Evolutionary conservation across 2,888 invertebrate genomes (phyloP).

Genomic region (Abrostola tripartita): DNA sequence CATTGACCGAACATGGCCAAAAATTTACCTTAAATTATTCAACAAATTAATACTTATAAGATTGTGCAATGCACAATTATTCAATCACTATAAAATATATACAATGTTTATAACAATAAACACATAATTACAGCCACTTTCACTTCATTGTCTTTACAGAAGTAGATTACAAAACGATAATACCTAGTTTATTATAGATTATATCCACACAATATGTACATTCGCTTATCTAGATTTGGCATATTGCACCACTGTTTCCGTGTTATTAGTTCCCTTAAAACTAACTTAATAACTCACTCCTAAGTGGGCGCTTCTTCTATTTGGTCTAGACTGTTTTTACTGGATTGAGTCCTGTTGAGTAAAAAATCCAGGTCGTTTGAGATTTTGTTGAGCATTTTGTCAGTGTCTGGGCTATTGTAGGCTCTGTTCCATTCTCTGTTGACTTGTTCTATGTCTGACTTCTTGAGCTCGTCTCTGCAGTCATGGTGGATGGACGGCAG

Average conservation of each 20-base stretch:
- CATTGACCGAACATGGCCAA: too few species aligned
- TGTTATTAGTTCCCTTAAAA: slow-evolving; percentile 62
- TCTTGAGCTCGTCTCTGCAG: slow-evolving; percentile 66
- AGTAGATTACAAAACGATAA: slow-evolving; percentile 3
- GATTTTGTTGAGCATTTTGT: slow-evolving; percentile 93
- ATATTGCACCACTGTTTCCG: slow-evolving; percentile 78
- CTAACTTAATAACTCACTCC: slow-evolving; percentile 31
- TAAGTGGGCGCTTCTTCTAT: slow-evolving; percentile 82
- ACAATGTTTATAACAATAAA: neutral
- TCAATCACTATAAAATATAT: slow-evolving; percentile 2
- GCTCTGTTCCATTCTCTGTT: slow-evolving; percentile 79
- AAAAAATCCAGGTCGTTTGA: slow-evolving; percentile 94
- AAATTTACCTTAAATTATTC: too few species aligned
- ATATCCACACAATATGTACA: slow-evolving; percentile 21
- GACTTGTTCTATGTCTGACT: slow-evolving; percentile 77
- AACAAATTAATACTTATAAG: too few species aligned
- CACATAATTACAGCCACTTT: neutral
- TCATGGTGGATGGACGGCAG: slow-evolving; percentile 71
- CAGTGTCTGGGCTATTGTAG: slow-evolving; percentile 79
- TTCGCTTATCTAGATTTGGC: slow-evolving; percentile 51
- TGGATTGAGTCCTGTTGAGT: slow-evolving; percentile 90
- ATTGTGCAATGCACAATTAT: neutral
- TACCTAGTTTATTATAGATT: slow-evolving; percentile 1
- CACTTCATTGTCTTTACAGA: neutral
- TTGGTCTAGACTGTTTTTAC: slow-evolving; percentile 68